phyloP scores from a whole-genome alignment of 1,140 invertebrate species.

The Nebria ingens region DNA sequence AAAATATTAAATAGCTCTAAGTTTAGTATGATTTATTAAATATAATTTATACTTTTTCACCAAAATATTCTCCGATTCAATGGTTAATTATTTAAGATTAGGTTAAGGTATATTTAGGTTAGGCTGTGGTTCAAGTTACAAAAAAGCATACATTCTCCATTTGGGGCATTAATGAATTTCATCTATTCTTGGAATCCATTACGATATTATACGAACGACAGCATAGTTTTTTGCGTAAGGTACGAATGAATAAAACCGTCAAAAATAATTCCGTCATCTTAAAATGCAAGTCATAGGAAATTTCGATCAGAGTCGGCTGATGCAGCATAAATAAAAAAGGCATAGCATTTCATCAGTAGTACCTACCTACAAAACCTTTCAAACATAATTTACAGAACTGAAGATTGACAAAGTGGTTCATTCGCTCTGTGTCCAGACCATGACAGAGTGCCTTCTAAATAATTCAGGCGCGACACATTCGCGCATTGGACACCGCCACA shows the following conservation, averaged over 20 bases:
- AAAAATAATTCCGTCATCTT: not conserved
- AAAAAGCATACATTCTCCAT: too few relatives aligned
- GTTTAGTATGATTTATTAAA: too few relatives aligned
- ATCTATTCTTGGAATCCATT: not conserved
- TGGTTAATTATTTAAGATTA: too few relatives aligned
- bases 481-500: not conserved
- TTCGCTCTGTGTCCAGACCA: conserved; percentile 2
- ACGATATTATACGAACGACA: too few relatives aligned
- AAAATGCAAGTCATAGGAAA: not conserved
- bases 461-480: not conserved
- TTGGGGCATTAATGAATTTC: not conserved
- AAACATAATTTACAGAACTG: conserved; percentile 4
- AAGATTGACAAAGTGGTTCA: conserved; percentile 8
- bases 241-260: not conserved
- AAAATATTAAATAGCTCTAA: too few relatives aligned
- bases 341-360: not conserved
- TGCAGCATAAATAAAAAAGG: not conserved
- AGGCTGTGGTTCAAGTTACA: too few relatives aligned
- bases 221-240: too few relatives aligned
- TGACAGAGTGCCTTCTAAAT: conserved; percentile 6
- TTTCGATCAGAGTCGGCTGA: not conserved
- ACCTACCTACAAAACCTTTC: conserved; percentile 4
- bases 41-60: too few relatives aligned
- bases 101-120: too few relatives aligned
- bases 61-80: too few relatives aligned